Percentiles rank a stretch among this genome's conserved stretches.
These are phyloP conservation scores for Agrochola lychnidis DNA, from an alignment of 2,888 invertebrate genomes.

Conservation along the genomic window DNA sequence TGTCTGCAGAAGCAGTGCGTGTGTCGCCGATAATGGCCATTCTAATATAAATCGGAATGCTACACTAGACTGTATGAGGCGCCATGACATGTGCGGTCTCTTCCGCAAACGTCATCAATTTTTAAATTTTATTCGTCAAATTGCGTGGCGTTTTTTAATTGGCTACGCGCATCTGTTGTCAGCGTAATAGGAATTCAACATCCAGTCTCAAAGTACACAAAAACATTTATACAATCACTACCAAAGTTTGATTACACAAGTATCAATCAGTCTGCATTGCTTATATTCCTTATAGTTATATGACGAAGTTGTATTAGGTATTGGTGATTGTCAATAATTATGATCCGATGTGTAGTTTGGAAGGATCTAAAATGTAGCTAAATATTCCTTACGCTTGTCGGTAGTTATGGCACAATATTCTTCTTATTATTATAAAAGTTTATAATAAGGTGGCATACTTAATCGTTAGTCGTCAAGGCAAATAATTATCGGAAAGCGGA, in stretches of 20 bases:
- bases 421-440: constrained; percentile 18
- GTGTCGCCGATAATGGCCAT: constrained; percentile 8
- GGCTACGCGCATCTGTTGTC: not conserved
- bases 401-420: constrained; percentile 20
- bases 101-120: constrained; percentile 38
- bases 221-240: constrained; percentile 1
- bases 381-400: constrained; percentile 21
- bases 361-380: constrained; percentile 30
- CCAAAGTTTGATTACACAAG: constrained; percentile 31
- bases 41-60: constrained; percentile 14
- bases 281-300: constrained; percentile 18
- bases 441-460: constrained; percentile 20
- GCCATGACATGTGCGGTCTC: constrained; percentile 25
- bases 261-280: constrained; percentile 9
- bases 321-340: constrained; percentile 14
- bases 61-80: constrained; percentile 24
- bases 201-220: constrained; percentile 27
- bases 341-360: constrained; percentile 18
- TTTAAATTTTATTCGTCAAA: too few relatives aligned
- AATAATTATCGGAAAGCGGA: constrained; percentile 5
- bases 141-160: constrained; percentile 5
- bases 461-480: constrained; percentile 1
- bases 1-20: constrained; percentile 13
- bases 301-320: constrained; percentile 37
- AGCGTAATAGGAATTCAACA: not conserved